These are phyloP conservation scores for Synaphobranchus kaupii DNA, from an alignment of 2,797 vertebrate species.

Conservation along the genomic window DNA sequence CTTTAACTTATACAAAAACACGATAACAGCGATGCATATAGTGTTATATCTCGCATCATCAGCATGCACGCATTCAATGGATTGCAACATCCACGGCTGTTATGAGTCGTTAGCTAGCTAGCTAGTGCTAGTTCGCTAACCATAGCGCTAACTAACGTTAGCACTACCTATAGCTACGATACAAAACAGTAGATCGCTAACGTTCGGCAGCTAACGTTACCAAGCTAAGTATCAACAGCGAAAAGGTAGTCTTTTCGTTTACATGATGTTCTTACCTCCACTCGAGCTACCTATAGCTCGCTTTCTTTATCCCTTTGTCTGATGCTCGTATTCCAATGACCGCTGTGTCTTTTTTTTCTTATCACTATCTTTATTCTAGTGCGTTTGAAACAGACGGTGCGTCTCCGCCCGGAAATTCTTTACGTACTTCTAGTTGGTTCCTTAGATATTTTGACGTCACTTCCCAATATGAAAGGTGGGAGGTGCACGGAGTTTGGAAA, in stretches of 20 bases:
- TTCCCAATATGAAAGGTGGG: background rate
- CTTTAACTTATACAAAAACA: background rate
- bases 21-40: background rate
- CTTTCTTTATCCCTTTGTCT: conserved; percentile 10
- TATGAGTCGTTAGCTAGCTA: background rate
- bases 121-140: background rate
- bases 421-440: background rate
- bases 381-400: conserved; percentile 10
- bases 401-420: conserved; percentile 25
- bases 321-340: background rate
- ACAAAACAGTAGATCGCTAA: background rate
- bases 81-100: background rate
- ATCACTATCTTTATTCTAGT: conserved; percentile 6
- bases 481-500: background rate
- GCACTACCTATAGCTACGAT: background rate
- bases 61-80: background rate
- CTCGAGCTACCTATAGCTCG: background rate
- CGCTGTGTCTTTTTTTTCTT: background rate
- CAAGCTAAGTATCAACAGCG: background rate
- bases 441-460: conserved; percentile 9
- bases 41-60: background rate
- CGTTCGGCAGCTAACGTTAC: background rate
- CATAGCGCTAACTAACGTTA: background rate
- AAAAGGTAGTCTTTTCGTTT: background rate
- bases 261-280: background rate